Evolutionary conservation across 2,113 vertebrate genomes (phyloP).

Genomic region (Irena cyanogastra): DNA sequence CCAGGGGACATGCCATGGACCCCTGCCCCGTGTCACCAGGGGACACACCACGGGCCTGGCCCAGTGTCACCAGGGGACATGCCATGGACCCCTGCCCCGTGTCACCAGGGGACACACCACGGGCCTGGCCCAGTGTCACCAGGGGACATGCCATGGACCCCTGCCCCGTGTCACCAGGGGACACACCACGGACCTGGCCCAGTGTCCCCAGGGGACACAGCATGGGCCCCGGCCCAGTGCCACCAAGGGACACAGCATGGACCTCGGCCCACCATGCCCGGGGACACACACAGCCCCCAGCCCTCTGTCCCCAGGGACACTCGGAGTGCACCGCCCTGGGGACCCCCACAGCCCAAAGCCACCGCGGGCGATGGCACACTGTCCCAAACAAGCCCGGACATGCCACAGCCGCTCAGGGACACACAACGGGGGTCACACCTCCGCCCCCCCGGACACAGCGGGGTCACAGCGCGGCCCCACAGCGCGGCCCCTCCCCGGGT

Average conservation of each 20-base stretch:
- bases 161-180: not conserved
- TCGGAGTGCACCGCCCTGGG: too few species aligned
- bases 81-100: too few species aligned
- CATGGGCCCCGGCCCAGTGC: not conserved
- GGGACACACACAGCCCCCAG: not conserved
- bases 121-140: not conserved
- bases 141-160: not conserved
- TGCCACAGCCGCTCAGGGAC: not conserved
- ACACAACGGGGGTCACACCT: not conserved
- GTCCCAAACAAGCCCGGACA: not conserved
- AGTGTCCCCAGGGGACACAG: too few species aligned
- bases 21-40: too few species aligned
- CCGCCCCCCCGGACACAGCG: too few species aligned
- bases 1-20: not conserved
- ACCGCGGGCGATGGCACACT: not conserved
- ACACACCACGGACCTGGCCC: not conserved
- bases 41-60: too few species aligned
- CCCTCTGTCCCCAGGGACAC: not conserved
- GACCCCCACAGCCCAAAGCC: not conserved
- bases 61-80: too few species aligned
- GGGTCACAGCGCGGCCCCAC: not conserved
- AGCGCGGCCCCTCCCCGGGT: not conserved
- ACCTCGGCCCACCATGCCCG: accelerated
- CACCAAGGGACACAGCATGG: too few species aligned
- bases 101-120: too few species aligned